These are phyloP conservation scores for Trichoplax adhaerens DNA, from an alignment of 37 sponge, comb jelly and placozoan genomes.

Conservation along the genomic window DNA sequence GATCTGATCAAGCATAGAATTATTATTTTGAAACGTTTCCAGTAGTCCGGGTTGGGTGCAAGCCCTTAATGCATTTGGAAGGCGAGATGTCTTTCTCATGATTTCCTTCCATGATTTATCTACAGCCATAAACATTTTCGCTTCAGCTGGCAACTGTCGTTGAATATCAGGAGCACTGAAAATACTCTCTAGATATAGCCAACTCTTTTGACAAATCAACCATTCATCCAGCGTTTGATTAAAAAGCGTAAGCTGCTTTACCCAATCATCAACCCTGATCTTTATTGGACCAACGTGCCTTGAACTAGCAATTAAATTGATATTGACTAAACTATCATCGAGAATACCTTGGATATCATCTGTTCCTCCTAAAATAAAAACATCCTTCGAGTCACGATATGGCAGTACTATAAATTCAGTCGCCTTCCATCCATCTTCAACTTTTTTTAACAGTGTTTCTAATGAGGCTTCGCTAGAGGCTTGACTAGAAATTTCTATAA, in stretches of 20 bases:
- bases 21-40: constrained; percentile 77
- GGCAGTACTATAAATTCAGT: constrained; percentile 77
- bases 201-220: constrained; percentile 85
- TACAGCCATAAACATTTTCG: constrained; percentile 85
- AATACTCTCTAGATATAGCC: constrained; percentile 98
- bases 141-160: constrained; percentile 91
- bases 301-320: constrained; percentile 84
- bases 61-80: constrained; percentile 65
- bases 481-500: constrained; percentile 89
- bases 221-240: constrained; percentile 94
- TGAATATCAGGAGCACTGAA: constrained; percentile 98
- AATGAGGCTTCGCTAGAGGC: constrained; percentile 92
- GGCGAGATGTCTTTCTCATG: constrained; percentile 69
- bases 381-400: constrained; percentile 84
- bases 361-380: constrained; percentile 90
- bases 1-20: constrained; percentile 77
- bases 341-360: constrained; percentile 88
- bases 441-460: constrained; percentile 83
- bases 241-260: constrained; percentile 68
- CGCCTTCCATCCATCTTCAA: constrained; percentile 88
- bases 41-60: constrained; percentile 77
- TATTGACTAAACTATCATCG: constrained; percentile 86
- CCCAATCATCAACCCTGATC: constrained; percentile 86
- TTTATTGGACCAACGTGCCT: constrained; percentile 95
- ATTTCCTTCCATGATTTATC: constrained; percentile 98